A percentile compares a stretch with the other conserved stretches of the same genome.
Evolutionary conservation across 2,797 vertebrate genomes (phyloP).

Genomic region (Xenentodon cancila): DNA sequence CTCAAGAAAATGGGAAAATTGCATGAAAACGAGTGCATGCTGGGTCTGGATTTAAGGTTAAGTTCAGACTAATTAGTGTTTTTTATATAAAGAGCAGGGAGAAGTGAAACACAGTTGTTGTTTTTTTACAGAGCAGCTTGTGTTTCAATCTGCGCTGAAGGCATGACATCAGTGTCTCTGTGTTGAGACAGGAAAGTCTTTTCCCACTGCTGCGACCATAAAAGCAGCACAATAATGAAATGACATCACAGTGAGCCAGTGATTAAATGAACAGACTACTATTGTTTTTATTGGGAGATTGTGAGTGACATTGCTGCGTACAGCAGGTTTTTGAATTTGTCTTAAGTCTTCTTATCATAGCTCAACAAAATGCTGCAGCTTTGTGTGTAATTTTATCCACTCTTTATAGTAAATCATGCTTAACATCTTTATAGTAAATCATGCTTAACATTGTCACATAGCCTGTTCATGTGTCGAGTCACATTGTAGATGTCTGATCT

Average conservation of each 20-base stretch:
- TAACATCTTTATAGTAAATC: background rate
- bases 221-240: constrained; percentile 80
- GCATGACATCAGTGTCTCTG: constrained; percentile 77
- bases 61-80: constrained; percentile 39
- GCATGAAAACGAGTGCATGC: constrained; percentile 1
- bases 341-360: too few relatives aligned
- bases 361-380: too few relatives aligned
- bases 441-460: background rate
- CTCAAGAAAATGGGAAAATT: too few relatives aligned
- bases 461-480: constrained; percentile 6
- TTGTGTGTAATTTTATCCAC: background rate
- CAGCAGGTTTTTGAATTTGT: constrained; percentile 23
- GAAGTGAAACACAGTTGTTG: constrained; percentile 27
- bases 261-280: constrained; percentile 78
- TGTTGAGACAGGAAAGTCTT: constrained; percentile 78
- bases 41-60: constrained; percentile 23
- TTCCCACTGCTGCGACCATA: constrained; percentile 69
- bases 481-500: constrained; percentile 45
- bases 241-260: constrained; percentile 69
- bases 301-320: constrained; percentile 51
- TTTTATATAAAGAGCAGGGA: constrained; percentile 37
- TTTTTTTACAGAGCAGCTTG: constrained; percentile 69
- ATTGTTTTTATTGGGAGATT: constrained; percentile 66
- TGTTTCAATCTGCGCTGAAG: constrained; percentile 70
- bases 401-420: background rate